Base-by-base conservation (phyloP, 2,113 vertebrate species). In the Microcebus griseorufus region DNA sequence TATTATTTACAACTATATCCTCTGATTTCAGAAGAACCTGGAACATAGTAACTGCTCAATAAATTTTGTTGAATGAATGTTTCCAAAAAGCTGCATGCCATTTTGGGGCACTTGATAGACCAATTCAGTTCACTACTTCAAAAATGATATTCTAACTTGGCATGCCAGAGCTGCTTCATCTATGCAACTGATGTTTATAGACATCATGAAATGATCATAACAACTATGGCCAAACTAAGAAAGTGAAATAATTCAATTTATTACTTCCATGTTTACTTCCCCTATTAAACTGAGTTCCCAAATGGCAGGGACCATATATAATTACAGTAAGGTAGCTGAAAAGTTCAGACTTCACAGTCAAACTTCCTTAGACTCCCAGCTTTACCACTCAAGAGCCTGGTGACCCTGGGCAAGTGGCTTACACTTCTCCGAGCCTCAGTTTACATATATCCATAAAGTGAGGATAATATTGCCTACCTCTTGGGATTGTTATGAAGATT, bases 221-320 rank as follows among this genome's bases (percentile, higher is more conserved):
- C 32, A 67, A 90, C 58, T 83, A 92, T 78, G 25, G 32, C 18
- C 70, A 96, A 95, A 92, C 37, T 69, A 97, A 80, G 53, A 95
- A 80, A 73, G 55, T 80, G 37, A 94, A 94, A 83, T 90, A 87
- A 90, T 90, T 83, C 39, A 72, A 92, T 88, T 83, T 69, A 67
- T 73, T 90, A 93, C 42, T 84, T 90, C 17, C 37, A 53, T 53
- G 51, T 53, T 73, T 90, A 53, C 13, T 53, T 53, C 51, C 51
- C 51, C 51, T 53, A 53, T 53, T 53, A 53, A 53, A 53, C 51
- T 53, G 51, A 53, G 51, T 55, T 94, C 39, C 25, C 34, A 88
- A 91, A 75, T 81, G 34, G 67, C 23, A 93, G n/a, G n/a, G 20
- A 67, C 18, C 51, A 78, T 86, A 79, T 51, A 79, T 18, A 94